phyloP scores from a whole-genome alignment of 2,888 invertebrate species.

The Dione juno region DNA sequence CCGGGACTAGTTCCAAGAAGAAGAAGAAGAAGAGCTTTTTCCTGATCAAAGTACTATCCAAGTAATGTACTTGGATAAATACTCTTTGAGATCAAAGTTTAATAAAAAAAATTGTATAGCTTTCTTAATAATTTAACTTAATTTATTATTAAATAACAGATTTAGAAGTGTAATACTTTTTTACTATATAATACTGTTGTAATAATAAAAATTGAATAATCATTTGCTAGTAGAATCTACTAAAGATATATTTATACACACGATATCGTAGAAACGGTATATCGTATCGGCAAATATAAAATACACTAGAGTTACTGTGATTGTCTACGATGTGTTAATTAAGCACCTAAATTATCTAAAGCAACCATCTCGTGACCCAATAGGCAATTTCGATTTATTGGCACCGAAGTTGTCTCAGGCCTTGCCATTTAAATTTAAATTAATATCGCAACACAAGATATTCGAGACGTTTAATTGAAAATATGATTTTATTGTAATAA shows the following conservation, averaged over 20 bases:
- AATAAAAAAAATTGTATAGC: too few relatives aligned
- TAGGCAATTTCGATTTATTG: slow-evolving; percentile 49
- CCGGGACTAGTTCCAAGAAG: too few relatives aligned
- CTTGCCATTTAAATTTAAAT: slow-evolving; percentile 44
- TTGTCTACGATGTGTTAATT: slow-evolving; percentile 46
- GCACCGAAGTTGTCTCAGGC: slow-evolving; percentile 45
- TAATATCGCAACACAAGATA: slow-evolving; percentile 42
- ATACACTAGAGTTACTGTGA: background rate
- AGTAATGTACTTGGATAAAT: too few relatives aligned
- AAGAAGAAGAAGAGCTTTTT: too few relatives aligned
- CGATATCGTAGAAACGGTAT: background rate
- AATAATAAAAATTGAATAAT: too few relatives aligned
- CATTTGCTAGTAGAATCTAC: background rate
- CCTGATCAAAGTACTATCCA: too few relatives aligned
- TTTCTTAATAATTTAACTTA: too few relatives aligned
- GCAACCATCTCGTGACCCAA: slow-evolving; percentile 46
- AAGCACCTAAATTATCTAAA: slow-evolving; percentile 48
- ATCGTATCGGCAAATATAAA: slow-evolving; percentile 6
- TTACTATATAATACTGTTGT: too few relatives aligned
- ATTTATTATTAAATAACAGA: too few relatives aligned
- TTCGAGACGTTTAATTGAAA: slow-evolving; percentile 40
- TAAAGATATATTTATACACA: background rate
- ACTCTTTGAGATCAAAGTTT: too few relatives aligned
- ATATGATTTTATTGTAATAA: slow-evolving; percentile 34
- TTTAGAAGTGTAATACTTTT: too few relatives aligned